A percentile compares a stretch with the other conserved stretches of the same genome.
Evolutionary conservation across 2,888 invertebrate species (phyloP).

Genomic region (Papilio elwesi): DNA sequence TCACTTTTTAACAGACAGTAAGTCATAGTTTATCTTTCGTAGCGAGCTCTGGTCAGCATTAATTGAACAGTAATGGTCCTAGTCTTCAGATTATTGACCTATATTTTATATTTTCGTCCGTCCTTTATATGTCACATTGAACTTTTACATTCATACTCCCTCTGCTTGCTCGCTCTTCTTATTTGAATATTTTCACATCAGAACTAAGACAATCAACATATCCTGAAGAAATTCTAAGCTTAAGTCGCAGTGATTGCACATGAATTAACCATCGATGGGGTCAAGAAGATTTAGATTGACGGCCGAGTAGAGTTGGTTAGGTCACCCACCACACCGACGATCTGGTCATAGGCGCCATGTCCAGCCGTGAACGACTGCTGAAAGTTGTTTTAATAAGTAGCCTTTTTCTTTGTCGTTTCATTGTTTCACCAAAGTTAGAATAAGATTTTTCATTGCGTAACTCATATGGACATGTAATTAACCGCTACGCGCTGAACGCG

Average conservation of each 20-base stretch:
- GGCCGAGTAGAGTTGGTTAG: too few relatives aligned
- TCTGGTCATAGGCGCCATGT: too few relatives aligned
- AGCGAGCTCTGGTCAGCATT: slow-evolving; percentile 42
- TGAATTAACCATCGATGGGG: background rate
- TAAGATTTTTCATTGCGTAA: too few relatives aligned
- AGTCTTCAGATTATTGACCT: slow-evolving; percentile 57
- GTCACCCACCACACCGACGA: too few relatives aligned
- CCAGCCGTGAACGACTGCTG: too few relatives aligned
- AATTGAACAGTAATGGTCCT: slow-evolving; percentile 61
- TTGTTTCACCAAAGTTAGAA: too few relatives aligned
- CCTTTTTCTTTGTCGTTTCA: too few relatives aligned
- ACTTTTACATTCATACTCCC: background rate
- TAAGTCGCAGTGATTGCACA: background rate
- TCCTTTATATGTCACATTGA: background rate
- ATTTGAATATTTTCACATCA: background rate
- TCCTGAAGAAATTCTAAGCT: background rate
- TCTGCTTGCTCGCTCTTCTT: too few relatives aligned
- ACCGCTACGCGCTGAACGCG: too few relatives aligned
- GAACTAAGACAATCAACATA: background rate
- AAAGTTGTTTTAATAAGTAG: too few relatives aligned
- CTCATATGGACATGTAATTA: too few relatives aligned
- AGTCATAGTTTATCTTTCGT: slow-evolving; percentile 29
- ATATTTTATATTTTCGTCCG: slow-evolving; percentile 55
- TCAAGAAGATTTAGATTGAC: too few relatives aligned
- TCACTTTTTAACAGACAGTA: background rate